phyloP scores from a whole-genome alignment of 2,797 vertebrate genomes.

The Pyrocephalus nanus region DNA sequence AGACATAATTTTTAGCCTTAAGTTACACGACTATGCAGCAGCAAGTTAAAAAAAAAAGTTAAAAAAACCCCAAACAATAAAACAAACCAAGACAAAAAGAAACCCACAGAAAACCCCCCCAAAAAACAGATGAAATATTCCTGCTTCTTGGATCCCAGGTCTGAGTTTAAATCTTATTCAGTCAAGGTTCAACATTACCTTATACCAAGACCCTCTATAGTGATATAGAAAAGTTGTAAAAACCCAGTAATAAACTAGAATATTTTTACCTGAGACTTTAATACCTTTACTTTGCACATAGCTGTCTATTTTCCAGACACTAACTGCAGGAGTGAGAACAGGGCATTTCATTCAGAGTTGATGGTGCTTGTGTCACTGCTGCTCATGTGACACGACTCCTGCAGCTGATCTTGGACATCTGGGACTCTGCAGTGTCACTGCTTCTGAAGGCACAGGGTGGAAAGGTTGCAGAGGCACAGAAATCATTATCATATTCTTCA shows the following conservation, averaged over 20 bases:
- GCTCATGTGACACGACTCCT: background rate
- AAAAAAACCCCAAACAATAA: background rate
- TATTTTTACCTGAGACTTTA: background rate
- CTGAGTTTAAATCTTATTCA: background rate
- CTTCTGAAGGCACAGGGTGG: background rate
- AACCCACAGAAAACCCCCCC: background rate
- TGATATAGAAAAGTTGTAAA: background rate
- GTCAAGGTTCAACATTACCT: background rate
- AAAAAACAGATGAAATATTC: background rate
- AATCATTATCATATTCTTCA: background rate
- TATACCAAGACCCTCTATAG: background rate
- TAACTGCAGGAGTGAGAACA: background rate
- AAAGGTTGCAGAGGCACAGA: background rate
- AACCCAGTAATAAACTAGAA: rapidly evolving
- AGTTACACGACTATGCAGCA: background rate
- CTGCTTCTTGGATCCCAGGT: background rate
- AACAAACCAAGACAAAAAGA: background rate
- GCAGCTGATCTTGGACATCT: background rate
- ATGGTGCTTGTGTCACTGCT: background rate
- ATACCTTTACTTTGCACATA: background rate
- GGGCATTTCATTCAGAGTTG: background rate
- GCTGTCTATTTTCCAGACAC: background rate
- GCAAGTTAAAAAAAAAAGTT: background rate
- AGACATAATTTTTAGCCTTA: background rate
- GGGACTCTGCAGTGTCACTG: background rate